Conservation (phyloP, 1,140 invertebrate genomes). For the Drosophila insularis region DNA sequence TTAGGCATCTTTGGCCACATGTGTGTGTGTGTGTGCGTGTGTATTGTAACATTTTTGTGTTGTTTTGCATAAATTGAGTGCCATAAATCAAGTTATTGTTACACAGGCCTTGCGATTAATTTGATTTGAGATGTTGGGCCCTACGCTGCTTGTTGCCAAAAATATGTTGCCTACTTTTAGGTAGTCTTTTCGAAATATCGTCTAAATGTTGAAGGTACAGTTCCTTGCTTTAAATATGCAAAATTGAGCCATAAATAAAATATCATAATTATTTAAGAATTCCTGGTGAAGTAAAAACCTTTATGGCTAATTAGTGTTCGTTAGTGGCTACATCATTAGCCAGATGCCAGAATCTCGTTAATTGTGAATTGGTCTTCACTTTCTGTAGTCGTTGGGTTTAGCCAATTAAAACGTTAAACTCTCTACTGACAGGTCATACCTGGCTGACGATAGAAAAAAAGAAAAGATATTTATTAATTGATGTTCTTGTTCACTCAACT, state of each 20-base stretch:
- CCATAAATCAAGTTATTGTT: constrained; percentile 67
- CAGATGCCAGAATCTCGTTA: not conserved
- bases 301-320: constrained; percentile 20
- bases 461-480: not conserved
- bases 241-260: constrained; percentile 1
- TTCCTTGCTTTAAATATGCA: constrained; percentile 2
- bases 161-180: not conserved
- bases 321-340: constrained; percentile 6
- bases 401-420: constrained; percentile 55
- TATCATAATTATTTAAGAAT: not conserved
- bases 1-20: constrained; percentile 43
- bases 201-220: not conserved
- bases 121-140: constrained; percentile 31
- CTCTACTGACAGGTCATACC: constrained; percentile 7
- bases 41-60: constrained; percentile 34
- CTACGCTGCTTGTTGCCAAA: not conserved
- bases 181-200: not conserved
- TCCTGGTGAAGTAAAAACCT: constrained; percentile 17
- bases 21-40: constrained; percentile 17
- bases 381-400: constrained; percentile 12
- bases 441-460: constrained; percentile 4
- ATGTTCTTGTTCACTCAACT: not conserved
- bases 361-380: not conserved
- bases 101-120: constrained; percentile 32
- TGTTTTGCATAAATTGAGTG: constrained; percentile 48